These are phyloP conservation scores for Listronotus oregonensis DNA, from an alignment of 1,140 invertebrate genomes.

Conservation along the genomic window DNA sequence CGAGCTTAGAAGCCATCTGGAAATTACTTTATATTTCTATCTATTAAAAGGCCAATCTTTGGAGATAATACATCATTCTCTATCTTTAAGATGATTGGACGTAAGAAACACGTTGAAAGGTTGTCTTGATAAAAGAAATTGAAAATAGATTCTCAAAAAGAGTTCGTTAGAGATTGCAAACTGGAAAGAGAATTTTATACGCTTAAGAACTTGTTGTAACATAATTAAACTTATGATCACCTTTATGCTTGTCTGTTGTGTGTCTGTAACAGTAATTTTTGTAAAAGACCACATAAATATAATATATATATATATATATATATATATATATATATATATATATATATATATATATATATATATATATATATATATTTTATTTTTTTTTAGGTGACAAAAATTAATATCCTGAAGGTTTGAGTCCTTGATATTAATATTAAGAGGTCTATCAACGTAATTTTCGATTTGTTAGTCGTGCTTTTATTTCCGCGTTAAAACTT, in stretches of 20 bases:
- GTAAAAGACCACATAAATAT: conserved; percentile 3
- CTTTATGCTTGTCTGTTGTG: too few relatives aligned
- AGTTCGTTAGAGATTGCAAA: too few relatives aligned
- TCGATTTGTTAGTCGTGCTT: too few relatives aligned
- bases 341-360: conserved; percentile 1
- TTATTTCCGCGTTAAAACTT: too few relatives aligned
- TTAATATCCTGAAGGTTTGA: too few relatives aligned
- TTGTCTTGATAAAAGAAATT: neutral
- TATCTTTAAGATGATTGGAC: conserved; percentile 3
- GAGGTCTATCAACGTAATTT: too few relatives aligned
- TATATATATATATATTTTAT: neutral
- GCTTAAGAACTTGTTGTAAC: too few relatives aligned
- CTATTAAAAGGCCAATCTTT: neutral
- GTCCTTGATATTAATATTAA: too few relatives aligned
- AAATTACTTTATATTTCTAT: conserved; percentile 12
- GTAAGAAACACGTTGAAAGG: neutral
- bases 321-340: conserved; percentile 12
- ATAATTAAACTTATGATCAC: too few relatives aligned
- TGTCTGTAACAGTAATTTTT: too few relatives aligned
- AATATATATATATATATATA: conserved; percentile 8
- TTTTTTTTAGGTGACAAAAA: neutral
- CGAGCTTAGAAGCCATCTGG: conserved; percentile 1
- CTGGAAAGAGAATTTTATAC: neutral
- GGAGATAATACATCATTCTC: conserved; percentile 9
- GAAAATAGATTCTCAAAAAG: neutral